Base-by-base conservation (phyloP, 2,113 vertebrate genomes). In the Planiliza haematocheilus region DNA sequence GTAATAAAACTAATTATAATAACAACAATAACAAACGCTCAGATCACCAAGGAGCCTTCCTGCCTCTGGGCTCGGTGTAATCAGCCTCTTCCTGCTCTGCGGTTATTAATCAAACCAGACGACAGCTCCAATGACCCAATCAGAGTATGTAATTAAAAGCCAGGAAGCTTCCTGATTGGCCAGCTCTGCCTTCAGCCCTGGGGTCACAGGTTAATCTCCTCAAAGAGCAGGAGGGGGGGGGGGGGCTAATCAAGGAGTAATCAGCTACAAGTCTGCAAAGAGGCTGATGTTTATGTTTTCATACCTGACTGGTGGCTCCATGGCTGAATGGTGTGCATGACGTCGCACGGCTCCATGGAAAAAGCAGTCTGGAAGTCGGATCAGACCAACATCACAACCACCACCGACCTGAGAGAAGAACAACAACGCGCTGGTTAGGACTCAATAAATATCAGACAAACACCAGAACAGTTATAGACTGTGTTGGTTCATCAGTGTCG, bases 281-380 rank as follows among this genome's bases (percentile, higher is more conserved):
- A 49, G 46, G 24, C 24, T n/a, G 51, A 60, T 58, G 63, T 24
- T 53, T 58, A 48, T 48, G 49, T 24, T 1, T 36, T 12, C 53
- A 6, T 91, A 94, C 93, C 93, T 81, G 82, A 81, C 79, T 77
- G 74, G 73, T 59, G 77, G 68, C 75, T 86, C 87, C 85, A 82
- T 70, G 87, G 81, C 57, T 70, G 38, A 71, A 63, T 8, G 51
- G 73, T 18, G 56, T 77, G 82, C 13, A 65, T 74, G 70, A 69
- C 51, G 5, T 45, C 20, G 64, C 81, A 69, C 49, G 24, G 86
- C 85, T 87, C 86, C 85, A 89, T 86, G 65, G 74, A 80, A 81
- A 83, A 74, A 10, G 77, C 65, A 67, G 82, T 70, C 9, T 37
- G 42, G 65, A 72, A 59, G 48, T 70, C 56, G 34, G 49, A 57